phyloP scores from a whole-genome alignment of 23 tunicate species.

The Phallusia fumigata region DNA sequence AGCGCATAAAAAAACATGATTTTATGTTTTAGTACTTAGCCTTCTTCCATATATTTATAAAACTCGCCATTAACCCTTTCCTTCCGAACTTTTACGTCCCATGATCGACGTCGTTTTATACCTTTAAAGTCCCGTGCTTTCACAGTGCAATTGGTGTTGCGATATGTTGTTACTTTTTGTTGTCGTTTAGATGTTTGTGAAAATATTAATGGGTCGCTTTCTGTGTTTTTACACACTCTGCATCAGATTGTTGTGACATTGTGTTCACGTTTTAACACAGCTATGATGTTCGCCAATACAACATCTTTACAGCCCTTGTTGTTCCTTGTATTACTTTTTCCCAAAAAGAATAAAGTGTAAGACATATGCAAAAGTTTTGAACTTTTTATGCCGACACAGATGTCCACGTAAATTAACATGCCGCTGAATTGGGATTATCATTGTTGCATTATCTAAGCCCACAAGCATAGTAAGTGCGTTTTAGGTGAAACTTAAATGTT shows the following conservation, averaged over 20 bases:
- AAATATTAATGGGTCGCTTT: background rate
- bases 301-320: background rate
- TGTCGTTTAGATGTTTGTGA: background rate
- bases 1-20: background rate
- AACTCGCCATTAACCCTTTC: too few relatives aligned
- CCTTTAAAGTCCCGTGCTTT: background rate
- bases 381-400: too few relatives aligned
- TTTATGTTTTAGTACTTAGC: background rate
- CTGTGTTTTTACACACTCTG: background rate
- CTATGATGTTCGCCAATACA: conserved; percentile 1
- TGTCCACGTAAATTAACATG: too few relatives aligned
- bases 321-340: too few relatives aligned
- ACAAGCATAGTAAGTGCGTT: too few relatives aligned
- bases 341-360: too few relatives aligned
- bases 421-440: too few relatives aligned
- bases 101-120: background rate
- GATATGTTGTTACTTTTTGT: background rate
- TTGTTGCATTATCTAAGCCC: too few relatives aligned
- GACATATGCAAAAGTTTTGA: too few relatives aligned
- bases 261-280: background rate
- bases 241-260: background rate
- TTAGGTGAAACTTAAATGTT: too few relatives aligned
- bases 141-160: conserved; percentile 11
- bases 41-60: too few relatives aligned
- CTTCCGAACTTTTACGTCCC: too few relatives aligned